A percentile compares a stretch with the other conserved stretches of the same genome.
Conservation (phyloP, 2,113 vertebrate genomes). For the Albula goreensis region DNA sequence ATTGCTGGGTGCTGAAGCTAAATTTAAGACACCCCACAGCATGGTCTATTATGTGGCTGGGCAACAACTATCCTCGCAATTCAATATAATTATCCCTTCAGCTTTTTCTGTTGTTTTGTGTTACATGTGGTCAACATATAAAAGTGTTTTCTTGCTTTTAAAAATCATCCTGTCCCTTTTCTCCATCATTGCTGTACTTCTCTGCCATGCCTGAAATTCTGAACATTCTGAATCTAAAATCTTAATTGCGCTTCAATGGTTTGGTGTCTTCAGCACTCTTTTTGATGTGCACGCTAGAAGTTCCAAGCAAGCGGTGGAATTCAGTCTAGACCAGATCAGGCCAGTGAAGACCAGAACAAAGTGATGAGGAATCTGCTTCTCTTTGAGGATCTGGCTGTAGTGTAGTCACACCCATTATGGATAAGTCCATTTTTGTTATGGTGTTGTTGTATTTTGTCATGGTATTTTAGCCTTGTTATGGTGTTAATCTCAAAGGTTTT, state of each 20-base stretch:
- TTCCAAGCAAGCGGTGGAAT: background rate
- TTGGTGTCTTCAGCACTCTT: background rate
- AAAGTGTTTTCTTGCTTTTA: slow-evolving; percentile 8
- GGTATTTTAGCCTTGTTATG: background rate
- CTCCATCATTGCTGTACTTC: background rate
- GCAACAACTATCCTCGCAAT: background rate
- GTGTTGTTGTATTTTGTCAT: background rate
- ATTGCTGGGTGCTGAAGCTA: background rate
- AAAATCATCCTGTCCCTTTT: background rate
- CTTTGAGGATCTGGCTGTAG: background rate
- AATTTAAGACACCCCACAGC: slow-evolving; percentile 11
- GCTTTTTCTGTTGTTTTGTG: background rate
- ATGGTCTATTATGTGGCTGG: slow-evolving; percentile 3
- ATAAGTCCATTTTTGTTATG: background rate
- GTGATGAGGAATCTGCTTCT: background rate
- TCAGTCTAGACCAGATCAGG: background rate
- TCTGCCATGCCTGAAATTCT: background rate
- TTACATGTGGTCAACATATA: background rate
- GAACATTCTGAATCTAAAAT: background rate
- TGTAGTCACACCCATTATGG: background rate
- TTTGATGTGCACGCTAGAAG: background rate
- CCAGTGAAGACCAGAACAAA: background rate
- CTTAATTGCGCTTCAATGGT: background rate
- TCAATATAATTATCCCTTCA: background rate
- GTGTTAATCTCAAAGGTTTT: background rate